Percentiles rank a stretch among this genome's conserved stretches.
These are phyloP conservation scores for Euura saliciscinereae DNA, from an alignment of 1,140 invertebrate genomes.

Conservation along the genomic window DNA sequence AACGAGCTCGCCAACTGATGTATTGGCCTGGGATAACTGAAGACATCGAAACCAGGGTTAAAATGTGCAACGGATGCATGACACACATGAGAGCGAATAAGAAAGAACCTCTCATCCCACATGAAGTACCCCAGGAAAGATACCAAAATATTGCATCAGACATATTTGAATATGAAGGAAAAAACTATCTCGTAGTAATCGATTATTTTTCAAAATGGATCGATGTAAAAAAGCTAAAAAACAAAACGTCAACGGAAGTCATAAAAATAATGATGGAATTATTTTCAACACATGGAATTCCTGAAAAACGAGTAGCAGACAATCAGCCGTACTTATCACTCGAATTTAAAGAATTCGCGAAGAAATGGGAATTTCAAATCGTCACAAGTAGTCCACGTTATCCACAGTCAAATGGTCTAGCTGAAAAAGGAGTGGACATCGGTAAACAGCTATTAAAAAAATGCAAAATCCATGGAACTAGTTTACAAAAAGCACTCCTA, in stretches of 20 bases:
- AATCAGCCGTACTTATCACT: conserved; percentile 23
- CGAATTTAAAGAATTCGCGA: conserved; percentile 34
- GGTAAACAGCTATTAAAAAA: conserved; percentile 35
- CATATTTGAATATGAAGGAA: conserved; percentile 22
- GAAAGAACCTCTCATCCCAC: conserved; percentile 30
- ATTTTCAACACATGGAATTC: conserved; percentile 26
- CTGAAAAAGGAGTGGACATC: conserved; percentile 37
- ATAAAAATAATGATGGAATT: background rate
- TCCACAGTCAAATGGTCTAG: conserved; percentile 42
- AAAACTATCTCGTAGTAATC: conserved; percentile 10
- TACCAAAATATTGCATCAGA: conserved; percentile 30
- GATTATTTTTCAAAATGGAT: background rate
- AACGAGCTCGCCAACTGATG: conserved; percentile 23
- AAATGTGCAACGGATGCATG: conserved; percentile 19
- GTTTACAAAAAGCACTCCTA: conserved; percentile 9
- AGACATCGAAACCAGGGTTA: conserved; percentile 19
- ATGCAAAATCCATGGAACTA: conserved; percentile 28
- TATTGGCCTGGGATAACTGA: conserved; percentile 21
- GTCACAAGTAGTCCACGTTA: conserved; percentile 49
- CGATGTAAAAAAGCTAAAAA: background rate
- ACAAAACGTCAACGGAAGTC: background rate
- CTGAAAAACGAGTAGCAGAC: conserved; percentile 16
- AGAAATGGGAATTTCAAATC: conserved; percentile 46
- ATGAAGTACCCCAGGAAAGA: conserved; percentile 24
- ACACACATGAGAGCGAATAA: conserved; percentile 17